phyloP scores from a whole-genome alignment of 2,797 vertebrate species.

The Margarornis squamiger region DNA sequence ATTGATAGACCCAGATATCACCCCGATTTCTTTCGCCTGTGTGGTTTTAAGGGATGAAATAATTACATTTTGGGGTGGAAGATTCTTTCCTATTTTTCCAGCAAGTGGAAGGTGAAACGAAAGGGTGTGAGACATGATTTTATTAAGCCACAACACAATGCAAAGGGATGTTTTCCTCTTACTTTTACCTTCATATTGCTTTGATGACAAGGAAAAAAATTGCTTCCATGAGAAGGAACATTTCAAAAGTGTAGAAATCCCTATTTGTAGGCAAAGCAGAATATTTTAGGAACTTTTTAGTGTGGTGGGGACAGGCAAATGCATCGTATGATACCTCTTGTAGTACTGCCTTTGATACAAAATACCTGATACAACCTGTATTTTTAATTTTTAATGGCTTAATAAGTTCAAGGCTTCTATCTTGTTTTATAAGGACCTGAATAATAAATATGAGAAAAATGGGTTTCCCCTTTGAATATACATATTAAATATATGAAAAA shows the following conservation, averaged over 20 bases:
- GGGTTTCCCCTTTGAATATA: accelerated
- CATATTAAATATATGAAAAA: background rate
- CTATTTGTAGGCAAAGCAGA: background rate
- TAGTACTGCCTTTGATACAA: background rate
- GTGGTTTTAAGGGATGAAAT: background rate
- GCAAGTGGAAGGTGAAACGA: background rate
- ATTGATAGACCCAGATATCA: background rate
- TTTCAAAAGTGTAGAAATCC: background rate
- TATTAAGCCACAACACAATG: background rate
- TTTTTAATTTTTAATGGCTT: background rate
- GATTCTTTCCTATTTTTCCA: background rate
- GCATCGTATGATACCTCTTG: background rate
- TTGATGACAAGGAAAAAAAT: background rate
- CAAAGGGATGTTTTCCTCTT: background rate
- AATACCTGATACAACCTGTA: background rate
- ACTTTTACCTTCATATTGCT: background rate
- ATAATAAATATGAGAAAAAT: background rate
- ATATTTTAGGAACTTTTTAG: background rate
- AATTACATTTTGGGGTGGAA: background rate
- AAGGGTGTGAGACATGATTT: background rate
- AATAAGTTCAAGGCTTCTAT: background rate
- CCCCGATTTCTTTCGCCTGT: slow-evolving; percentile 21
- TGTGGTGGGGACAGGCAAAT: background rate
- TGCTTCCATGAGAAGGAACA: background rate
- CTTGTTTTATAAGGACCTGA: background rate